These are phyloP conservation scores for Diarsia dahlii DNA, from an alignment of 2,888 invertebrate species.

Conservation along the genomic window DNA sequence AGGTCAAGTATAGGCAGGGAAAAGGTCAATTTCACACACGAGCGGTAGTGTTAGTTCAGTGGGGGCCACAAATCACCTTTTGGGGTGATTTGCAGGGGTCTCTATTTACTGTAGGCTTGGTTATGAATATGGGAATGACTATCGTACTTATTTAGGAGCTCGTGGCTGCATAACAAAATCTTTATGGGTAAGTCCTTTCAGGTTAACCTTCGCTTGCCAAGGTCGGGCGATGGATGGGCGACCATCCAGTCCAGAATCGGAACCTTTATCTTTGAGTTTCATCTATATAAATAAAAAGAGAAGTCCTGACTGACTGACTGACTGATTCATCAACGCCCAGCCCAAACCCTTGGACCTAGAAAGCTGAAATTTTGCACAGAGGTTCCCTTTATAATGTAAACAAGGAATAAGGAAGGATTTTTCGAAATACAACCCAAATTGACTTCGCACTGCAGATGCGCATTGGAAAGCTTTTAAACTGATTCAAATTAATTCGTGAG, in stretches of 20 bases:
- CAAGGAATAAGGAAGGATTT: no score
- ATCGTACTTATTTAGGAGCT: background rate
- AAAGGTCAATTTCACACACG: conserved; percentile 39
- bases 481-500: conserved; percentile 54
- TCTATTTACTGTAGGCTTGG: conserved; percentile 1
- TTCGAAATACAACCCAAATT: conserved; percentile 4
- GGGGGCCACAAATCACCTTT: conserved; percentile 14
- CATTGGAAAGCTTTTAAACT: conserved; percentile 47
- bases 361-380: no score
- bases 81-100: conserved; percentile 11
- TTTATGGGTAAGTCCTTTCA: background rate
- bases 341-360: no score
- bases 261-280: no score
- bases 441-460: conserved; percentile 11
- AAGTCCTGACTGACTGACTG: no score
- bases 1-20: background rate
- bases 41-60: conserved; percentile 20
- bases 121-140: background rate
- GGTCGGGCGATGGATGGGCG: no score
- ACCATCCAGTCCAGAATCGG: no score
- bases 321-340: no score
- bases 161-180: background rate
- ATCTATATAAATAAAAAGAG: no score
- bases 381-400: no score
- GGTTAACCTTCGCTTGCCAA: no score